Base-by-base conservation (phyloP, 2,113 vertebrate genomes). In the Chauna torquata region DNA sequence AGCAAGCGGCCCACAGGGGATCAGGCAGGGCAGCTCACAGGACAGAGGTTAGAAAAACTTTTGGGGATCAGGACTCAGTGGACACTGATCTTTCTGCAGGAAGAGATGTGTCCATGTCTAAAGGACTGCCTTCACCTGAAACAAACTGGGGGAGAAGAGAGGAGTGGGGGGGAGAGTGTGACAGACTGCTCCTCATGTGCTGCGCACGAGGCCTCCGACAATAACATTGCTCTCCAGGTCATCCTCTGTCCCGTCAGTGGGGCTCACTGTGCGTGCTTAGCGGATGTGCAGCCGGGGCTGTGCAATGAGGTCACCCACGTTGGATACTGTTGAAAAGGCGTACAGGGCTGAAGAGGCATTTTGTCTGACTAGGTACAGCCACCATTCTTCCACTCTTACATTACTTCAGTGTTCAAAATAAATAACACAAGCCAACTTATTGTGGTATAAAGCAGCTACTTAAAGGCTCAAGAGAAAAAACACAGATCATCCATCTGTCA, bases 251-350 rank as follows among this genome's bases (percentile, higher is more conserved):
- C 42, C n/a, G 32, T 22, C n/a, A 78, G 50, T 5, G 9, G 28
- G 44, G 11, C 27, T 49, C 69, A 47, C 24, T 1, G 6, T 17
- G 14, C 24, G 38, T 2, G 3, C 25, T 58, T 18, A 85, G 50
- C 2, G 3, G 32, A 16, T 79, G 4, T 18, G 25, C 40, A 86
- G 36, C 64, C 84, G 3, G 15, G 42, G 22, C 25, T 49, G 12
- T 12, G 27, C 92, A 71, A 6, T 0, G 1, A 47, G 9, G 11
- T 4, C 64, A n/a, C 4, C 40, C 1, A 0, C 20, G 16, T 18
- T 54, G 44, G 47, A 18, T 42, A 69, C 14, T 28, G 9, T 2
- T 70, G 45, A 72, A 68, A 92, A 6, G 7, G 9, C 22, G 55
- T 6, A 13, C 0, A 70, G 18, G 14, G 16, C 34, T 78, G 54